Evolutionary conservation across 2,888 invertebrate genomes (phyloP).

Genomic region (Nemapogon koenigi): DNA sequence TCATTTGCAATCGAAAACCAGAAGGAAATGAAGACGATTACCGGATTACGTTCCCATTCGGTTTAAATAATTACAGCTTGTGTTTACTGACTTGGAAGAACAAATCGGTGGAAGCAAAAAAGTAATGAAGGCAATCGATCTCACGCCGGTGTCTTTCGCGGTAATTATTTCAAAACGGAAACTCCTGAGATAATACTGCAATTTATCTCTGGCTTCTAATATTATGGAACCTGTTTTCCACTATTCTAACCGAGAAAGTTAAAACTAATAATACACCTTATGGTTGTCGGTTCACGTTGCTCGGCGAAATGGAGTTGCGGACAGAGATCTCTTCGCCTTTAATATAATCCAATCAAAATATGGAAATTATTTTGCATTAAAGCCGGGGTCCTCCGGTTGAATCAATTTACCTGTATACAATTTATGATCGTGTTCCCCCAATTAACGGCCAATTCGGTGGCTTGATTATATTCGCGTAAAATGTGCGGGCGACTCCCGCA

Average conservation of each 20-base stretch:
- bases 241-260: no score
- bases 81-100: conserved; percentile 18
- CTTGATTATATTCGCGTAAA: conserved; percentile 48
- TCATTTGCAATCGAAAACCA: no score
- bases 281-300: no score
- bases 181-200: conserved; percentile 36
- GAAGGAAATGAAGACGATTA: conserved; percentile 4
- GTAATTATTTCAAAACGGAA: conserved; percentile 42
- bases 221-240: conserved; percentile 18
- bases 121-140: conserved; percentile 35
- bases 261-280: no score
- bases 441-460: conserved; percentile 64
- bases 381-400: conserved; percentile 33
- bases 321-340: no score
- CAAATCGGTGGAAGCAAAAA: conserved; percentile 32
- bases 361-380: conserved; percentile 37
- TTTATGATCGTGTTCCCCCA: conserved; percentile 56
- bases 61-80: background rate
- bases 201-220: conserved; percentile 33
- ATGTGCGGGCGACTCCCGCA: conserved; percentile 62
- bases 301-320: no score
- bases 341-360: conserved; percentile 56
- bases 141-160: conserved; percentile 22
- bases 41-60: conserved; percentile 3
- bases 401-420: conserved; percentile 52